Base-by-base conservation (phyloP, 1,140 invertebrate species). In the Eurosta solidaginis region DNA sequence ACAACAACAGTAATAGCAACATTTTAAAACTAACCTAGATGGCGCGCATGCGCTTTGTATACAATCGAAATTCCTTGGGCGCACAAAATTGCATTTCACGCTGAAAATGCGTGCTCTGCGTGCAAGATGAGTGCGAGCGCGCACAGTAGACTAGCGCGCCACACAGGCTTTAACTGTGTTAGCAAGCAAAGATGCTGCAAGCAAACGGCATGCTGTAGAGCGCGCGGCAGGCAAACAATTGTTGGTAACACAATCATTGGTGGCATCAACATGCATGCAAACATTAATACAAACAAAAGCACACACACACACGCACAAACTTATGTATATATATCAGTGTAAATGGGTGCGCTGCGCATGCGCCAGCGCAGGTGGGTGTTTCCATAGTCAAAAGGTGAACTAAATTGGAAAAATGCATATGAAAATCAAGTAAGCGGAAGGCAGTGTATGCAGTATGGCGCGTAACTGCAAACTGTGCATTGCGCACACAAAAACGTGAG, bases 41-140 rank as follows among this genome's bases (percentile, higher is more conserved):
- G 59, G 33, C 54, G 33, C 29, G 59, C 59, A 68, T 74, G 74
- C 75, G 76, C 52, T 74, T 76, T 76, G 50, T 76, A 74, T 45
- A 74, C 77, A 78, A 44, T 85, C 84, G 85, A 85, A 85, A 85
- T 85, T 85, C 84, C 84, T 85, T 78, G 81, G 80, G 82, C 80
- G 84, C 84, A 86, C 33, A 82, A 86, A 86, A 86, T 86, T 85
- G 83, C 85, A 86, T 86, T 86, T 86, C 85, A 86, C 85, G 85
- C 85, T 86, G 83, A 82, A 86, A 86, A 86, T 86, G 85, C 85
- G 85, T 86, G 85, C 83, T 86, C 85, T 86, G 85, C 85, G 85
- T 86, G 85, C 83, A 86, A 80, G 81, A 82, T 78, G 49, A 74
- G 63, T 12, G 42, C n/a, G n/a, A n/a, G 17, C 68, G 42, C 44